Percentiles rank a stretch among this genome's conserved stretches.
phyloP scores from a whole-genome alignment of 2,113 vertebrate species.

The Lasiurus cinereus region DNA sequence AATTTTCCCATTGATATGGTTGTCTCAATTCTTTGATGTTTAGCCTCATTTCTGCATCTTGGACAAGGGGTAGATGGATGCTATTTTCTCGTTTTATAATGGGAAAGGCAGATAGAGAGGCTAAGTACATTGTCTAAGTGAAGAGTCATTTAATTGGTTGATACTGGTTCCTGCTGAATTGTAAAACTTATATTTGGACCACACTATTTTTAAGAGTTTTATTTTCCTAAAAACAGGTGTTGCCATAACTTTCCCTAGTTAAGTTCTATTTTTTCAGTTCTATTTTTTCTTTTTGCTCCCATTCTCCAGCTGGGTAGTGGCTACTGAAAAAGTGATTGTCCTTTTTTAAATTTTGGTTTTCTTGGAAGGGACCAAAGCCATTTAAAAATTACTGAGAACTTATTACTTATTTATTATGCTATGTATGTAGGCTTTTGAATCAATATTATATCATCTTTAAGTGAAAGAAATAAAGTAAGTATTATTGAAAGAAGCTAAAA shows the following conservation, averaged over 20 bases:
- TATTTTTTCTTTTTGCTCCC: neutral
- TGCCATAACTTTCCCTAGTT: neutral
- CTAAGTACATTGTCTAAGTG: neutral
- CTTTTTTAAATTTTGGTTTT: neutral
- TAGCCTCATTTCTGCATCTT: neutral
- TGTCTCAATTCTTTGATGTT: neutral
- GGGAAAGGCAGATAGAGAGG: neutral
- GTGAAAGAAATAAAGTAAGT: neutral
- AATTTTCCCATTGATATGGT: neutral
- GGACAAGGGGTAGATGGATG: neutral
- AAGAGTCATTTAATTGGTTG: neutral
- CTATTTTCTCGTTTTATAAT: neutral
- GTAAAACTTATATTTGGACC: neutral
- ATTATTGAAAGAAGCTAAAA: neutral
- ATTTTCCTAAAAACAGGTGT: conserved; percentile 51
- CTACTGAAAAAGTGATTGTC: neutral
- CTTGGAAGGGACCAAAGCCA: neutral
- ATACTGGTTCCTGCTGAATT: neutral
- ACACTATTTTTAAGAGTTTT: conserved; percentile 3
- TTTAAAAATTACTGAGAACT: neutral
- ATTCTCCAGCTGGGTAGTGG: neutral
- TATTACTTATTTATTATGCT: neutral
- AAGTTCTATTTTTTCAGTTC: neutral
- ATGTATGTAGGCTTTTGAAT: neutral
- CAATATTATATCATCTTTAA: neutral